phyloP scores from a whole-genome alignment of 2,113 vertebrate species.

The Ciconia boyciana region DNA sequence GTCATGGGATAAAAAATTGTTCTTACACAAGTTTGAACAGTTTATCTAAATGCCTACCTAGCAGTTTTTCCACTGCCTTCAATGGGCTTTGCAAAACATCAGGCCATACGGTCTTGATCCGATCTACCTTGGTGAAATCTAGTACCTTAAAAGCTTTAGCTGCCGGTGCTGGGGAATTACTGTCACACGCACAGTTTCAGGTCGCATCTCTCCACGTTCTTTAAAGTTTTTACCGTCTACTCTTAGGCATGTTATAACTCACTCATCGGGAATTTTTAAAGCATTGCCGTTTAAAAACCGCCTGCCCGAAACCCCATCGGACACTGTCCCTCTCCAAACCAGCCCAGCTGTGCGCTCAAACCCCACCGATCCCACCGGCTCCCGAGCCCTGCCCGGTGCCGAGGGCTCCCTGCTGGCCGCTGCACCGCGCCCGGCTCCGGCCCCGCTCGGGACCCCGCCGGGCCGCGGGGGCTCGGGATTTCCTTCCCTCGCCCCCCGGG shows the following conservation, averaged over 20 bases:
- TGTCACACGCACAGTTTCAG: background rate
- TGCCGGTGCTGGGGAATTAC: fast-evolving
- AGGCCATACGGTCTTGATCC: fast-evolving
- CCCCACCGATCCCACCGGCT: background rate
- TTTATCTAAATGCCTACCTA: background rate
- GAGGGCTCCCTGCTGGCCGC: background rate
- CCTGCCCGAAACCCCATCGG: fast-evolving
- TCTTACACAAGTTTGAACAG: background rate
- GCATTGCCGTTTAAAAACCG: background rate
- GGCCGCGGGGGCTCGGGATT: background rate
- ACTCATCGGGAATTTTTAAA: background rate
- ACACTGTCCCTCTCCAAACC: fast-evolving
- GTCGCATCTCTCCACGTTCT: background rate
- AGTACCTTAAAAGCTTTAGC: background rate
- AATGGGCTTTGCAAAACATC: background rate
- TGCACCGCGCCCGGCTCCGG: background rate
- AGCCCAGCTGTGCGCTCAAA: background rate
- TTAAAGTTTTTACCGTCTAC: fast-evolving
- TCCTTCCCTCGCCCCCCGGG: too few species aligned
- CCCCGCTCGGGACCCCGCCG: background rate
- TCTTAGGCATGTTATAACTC: fast-evolving
- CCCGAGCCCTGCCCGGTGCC: background rate
- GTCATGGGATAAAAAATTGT: background rate
- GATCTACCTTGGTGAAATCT: fast-evolving
- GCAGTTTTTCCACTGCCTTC: background rate